Evolutionary conservation across 2,888 invertebrate species (phyloP), one percentile per base, ranked within the genome.

Genomic region (Papilio demoleus): DNA sequence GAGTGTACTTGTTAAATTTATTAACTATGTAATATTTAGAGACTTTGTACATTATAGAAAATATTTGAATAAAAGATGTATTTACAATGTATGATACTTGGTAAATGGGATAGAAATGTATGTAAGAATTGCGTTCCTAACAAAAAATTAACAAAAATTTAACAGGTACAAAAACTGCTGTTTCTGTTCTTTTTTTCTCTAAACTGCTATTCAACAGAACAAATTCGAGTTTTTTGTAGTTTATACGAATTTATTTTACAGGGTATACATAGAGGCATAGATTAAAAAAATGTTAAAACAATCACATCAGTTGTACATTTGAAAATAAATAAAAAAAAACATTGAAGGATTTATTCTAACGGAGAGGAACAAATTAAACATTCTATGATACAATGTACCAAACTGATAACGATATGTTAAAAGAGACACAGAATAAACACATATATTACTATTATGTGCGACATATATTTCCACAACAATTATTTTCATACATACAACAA

Each of bases 401-500:
- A 31, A 31, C 8, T 27, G 12, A 31, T 9, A 31, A 4, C 31
- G 31, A 53, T 31, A 53, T 53, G 31, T 53, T 27, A 22, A 53
- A 27, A 53, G 27, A 38, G 1, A 53, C n/a, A 24, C 24, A 14
- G 12, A 11, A 12, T 2, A 27, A 53, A 53, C 14, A 53, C 22
- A 50, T 24, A 24, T 24, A 50, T 24, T 12, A 50, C 24, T n/a
- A 22, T 50, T 38, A 59, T 59, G 59, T 59, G 59, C 59, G 9
- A 14, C n/a, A 36, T n/a, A 14, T 17, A 27, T 19, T 64, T 38
- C 34, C 42, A 63, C 31, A 50, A 31, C 17, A 45, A 19, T 27
- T 45, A 42, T 42, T 45, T 61, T 27, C 24, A 27, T 27, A 24
- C 61, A 27, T 61, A 45, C 31, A 61, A 58, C 38, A 27, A 65